Conservation (phyloP, 1,140 invertebrate genomes). For the Trichogramma pretiosum region DNA sequence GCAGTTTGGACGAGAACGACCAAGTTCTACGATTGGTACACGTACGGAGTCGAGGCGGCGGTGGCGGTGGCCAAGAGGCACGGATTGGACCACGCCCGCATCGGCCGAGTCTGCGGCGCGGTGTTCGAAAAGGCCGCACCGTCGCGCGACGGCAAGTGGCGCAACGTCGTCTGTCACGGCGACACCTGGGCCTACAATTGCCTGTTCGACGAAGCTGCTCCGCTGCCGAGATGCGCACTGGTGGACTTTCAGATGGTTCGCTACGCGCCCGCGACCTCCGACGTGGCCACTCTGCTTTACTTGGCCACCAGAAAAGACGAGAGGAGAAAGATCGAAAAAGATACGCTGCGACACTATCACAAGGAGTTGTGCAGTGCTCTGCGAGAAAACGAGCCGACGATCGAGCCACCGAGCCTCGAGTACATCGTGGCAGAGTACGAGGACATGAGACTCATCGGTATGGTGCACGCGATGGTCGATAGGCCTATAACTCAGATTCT, state of each 20-base stretch:
- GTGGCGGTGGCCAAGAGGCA: constrained; percentile 25
- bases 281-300: not conserved
- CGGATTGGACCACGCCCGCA: constrained; percentile 28
- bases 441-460: constrained; percentile 2
- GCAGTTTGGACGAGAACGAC: not conserved
- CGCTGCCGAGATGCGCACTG: not conserved
- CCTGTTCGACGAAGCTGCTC: not conserved
- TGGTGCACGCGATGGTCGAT: too few species aligned
- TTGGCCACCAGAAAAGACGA: not conserved
- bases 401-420: not conserved
- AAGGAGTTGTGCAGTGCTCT: not conserved
- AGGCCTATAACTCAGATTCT: too few species aligned
- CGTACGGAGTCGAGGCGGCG: constrained; percentile 23
- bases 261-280: not conserved
- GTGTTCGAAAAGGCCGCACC: constrained; percentile 41
- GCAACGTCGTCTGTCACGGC: constrained; percentile 1
- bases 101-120: constrained; percentile 28
- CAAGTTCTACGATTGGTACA: constrained; percentile 20
- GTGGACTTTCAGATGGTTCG: constrained; percentile 3
- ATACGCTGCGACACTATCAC: not conserved
- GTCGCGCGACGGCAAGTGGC: constrained; percentile 23
- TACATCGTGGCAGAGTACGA: not conserved
- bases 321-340: not conserved
- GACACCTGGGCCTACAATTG: not conserved
- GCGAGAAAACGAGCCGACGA: not conserved